Conservation (phyloP, 2,888 invertebrate species). For the Glaucopsyche alexis region DNA sequence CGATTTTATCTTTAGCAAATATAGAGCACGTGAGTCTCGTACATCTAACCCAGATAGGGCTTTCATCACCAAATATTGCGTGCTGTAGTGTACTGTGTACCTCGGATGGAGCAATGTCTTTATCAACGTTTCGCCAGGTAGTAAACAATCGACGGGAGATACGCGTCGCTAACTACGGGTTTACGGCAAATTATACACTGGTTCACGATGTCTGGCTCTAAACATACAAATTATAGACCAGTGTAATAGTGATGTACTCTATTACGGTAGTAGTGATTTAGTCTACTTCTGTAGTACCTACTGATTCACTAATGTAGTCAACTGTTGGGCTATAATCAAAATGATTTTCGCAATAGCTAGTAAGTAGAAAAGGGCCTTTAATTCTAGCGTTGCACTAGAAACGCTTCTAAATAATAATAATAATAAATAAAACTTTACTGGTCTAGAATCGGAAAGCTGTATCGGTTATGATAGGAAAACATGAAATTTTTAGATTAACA, state of each 20-base stretch:
- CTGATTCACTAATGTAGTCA: too few species aligned
- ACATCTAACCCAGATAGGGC: conserved; percentile 1
- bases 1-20: conserved; percentile 6
- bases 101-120: conserved; percentile 49
- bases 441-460: too few species aligned
- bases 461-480: too few species aligned
- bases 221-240: neutral
- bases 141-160: conserved; percentile 46
- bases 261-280: too few species aligned
- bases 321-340: neutral
- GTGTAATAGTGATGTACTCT: neutral
- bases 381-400: too few species aligned
- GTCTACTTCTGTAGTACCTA: too few species aligned
- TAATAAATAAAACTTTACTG: too few species aligned
- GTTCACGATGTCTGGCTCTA: neutral
- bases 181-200: conserved; percentile 4
- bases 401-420: too few species aligned
- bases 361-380: too few species aligned
- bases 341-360: neutral
- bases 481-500: too few species aligned
- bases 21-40: neutral
- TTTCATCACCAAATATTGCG: conserved; percentile 18
- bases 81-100: neutral
- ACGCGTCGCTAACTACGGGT: conserved; percentile 33
- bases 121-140: conserved; percentile 55